phyloP scores from a whole-genome alignment of 1,140 invertebrate species.

The Diabrotica virgifera region DNA sequence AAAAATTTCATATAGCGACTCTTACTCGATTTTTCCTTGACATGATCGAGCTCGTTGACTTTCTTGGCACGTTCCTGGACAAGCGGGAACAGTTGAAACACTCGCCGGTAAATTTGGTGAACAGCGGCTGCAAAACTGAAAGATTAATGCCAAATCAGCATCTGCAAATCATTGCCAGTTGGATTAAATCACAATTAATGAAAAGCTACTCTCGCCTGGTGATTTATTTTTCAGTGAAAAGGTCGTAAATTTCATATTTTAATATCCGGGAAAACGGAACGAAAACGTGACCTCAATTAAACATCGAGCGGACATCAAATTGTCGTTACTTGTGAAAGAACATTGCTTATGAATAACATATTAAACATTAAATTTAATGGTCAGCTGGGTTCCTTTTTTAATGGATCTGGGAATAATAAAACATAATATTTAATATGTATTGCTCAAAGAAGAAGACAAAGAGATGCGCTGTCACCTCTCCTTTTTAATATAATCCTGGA shows the following conservation, averaged over 20 bases:
- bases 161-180: neutral
- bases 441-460: too few relatives aligned
- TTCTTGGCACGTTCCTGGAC: constrained; percentile 1
- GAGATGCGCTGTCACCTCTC: too few relatives aligned
- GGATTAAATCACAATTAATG: constrained; percentile 3
- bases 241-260: neutral
- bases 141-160: constrained; percentile 2
- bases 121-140: neutral
- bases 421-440: too few relatives aligned
- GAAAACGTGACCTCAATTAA: neutral
- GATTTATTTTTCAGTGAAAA: neutral
- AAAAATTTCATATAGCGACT: too few relatives aligned
- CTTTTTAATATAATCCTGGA: too few relatives aligned
- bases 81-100: neutral
- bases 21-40: neutral
- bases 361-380: too few relatives aligned
- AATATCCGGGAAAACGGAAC: neutral
- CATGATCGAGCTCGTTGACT: neutral
- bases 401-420: too few relatives aligned
- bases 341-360: too few relatives aligned
- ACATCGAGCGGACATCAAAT: neutral
- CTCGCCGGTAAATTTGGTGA: neutral
- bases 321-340: too few relatives aligned
- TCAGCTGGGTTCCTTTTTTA: too few relatives aligned
- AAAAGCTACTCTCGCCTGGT: neutral